A percentile compares a stretch with the other conserved stretches of the same genome.
Conservation (phyloP, 2,113 vertebrate species). For the Anoura caudifer region DNA sequence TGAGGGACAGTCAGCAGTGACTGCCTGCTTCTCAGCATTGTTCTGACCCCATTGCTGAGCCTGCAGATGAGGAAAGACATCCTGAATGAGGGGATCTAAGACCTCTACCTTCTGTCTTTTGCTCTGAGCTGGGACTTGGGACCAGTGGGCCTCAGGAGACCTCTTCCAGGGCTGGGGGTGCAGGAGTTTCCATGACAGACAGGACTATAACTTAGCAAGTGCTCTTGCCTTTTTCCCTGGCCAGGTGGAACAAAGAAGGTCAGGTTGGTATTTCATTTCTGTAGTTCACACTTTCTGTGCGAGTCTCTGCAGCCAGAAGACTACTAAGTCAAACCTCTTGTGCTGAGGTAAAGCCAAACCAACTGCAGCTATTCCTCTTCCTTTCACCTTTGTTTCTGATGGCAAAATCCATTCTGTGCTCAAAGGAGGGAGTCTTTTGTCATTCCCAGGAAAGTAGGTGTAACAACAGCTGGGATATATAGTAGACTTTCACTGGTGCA, state of each 20-base stretch:
- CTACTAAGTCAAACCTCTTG: neutral
- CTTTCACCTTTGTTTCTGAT: neutral
- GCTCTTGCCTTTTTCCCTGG: neutral
- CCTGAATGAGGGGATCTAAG: neutral
- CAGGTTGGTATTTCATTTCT: neutral
- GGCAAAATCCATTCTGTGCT: neutral
- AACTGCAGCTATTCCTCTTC: neutral
- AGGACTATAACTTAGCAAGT: neutral
- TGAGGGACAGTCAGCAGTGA: neutral
- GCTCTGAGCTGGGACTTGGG: neutral
- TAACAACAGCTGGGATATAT: neutral
- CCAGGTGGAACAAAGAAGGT: neutral
- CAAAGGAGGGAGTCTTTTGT: neutral
- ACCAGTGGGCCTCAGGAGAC: accelerated
- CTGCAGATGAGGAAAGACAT: neutral
- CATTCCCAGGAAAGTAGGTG: neutral
- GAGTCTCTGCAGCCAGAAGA: neutral
- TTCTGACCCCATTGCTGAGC: neutral
- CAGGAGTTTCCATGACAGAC: neutral
- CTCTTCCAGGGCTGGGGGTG: neutral
- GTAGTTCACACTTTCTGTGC: neutral
- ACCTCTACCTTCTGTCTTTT: neutral
- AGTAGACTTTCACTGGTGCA: neutral
- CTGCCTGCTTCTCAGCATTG: neutral
- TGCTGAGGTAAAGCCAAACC: neutral